phyloP scores from a whole-genome alignment of 2,113 vertebrate species.

The Brachyhypopomus occidentalis region DNA sequence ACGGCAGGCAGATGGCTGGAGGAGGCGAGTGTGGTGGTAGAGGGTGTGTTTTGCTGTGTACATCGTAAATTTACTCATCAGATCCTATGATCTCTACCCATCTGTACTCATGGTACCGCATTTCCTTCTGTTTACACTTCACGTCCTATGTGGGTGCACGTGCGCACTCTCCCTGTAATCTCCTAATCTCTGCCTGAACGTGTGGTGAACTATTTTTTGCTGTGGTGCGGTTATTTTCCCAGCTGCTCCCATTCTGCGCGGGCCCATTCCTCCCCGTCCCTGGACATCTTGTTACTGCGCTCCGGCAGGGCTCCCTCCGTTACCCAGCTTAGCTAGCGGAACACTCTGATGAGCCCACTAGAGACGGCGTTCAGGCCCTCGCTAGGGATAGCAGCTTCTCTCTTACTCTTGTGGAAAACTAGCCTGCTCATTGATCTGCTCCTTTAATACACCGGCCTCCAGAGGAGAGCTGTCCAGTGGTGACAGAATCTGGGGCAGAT shows the following conservation, averaged over 20 bases:
- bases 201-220: neutral
- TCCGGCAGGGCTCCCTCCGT: neutral
- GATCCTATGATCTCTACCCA: neutral
- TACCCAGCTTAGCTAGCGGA: conserved; percentile 26
- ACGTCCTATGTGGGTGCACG: conserved; percentile 5
- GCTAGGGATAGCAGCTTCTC: neutral
- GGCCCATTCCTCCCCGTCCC: conserved; percentile 18
- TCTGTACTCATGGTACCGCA: neutral
- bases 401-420: conserved; percentile 23
- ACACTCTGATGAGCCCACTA: conserved; percentile 29
- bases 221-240: conserved; percentile 10
- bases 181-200: neutral
- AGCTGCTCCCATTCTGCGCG: conserved; percentile 18
- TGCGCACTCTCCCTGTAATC: neutral
- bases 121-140: neutral
- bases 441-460: neutral
- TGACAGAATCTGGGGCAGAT: neutral
- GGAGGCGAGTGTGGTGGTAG: conserved; percentile 61
- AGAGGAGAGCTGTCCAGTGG: neutral
- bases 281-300: conserved; percentile 26
- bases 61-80: conserved; percentile 6
- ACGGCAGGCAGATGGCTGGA: conserved; percentile 20
- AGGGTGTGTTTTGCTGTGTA: conserved; percentile 63
- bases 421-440: conserved; percentile 5
- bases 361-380: conserved; percentile 1